Evolutionary conservation across 2,113 vertebrate species (phyloP).

Genomic region (Xenotilapia leptura): DNA sequence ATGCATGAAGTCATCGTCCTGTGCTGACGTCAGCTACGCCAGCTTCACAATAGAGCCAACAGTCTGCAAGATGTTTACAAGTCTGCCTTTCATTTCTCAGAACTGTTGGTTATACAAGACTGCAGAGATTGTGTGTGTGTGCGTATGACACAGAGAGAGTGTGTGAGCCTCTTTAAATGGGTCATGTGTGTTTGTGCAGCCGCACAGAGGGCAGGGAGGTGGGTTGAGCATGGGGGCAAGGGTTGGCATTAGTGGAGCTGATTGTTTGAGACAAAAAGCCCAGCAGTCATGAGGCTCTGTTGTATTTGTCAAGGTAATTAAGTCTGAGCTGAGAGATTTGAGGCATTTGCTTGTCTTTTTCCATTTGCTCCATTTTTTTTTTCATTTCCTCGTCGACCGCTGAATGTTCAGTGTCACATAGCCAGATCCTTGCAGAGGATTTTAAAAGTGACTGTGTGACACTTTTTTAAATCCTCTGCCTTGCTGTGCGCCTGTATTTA

Average conservation of each 20-base stretch:
- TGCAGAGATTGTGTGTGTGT: not conserved
- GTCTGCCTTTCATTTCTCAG: constrained; percentile 19
- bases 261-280: constrained; percentile 38
- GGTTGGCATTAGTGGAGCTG: not conserved
- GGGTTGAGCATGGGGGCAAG: constrained; percentile 10
- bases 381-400: not conserved
- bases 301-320: constrained; percentile 37
- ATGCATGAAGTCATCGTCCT: constrained; percentile 32
- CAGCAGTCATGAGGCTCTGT: constrained; percentile 24
- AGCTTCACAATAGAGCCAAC: constrained; percentile 8
- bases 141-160: not conserved
- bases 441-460: not conserved
- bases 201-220: constrained; percentile 7
- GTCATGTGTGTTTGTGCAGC: constrained; percentile 50
- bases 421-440: not conserved
- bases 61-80: constrained; percentile 31
- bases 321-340: not conserved
- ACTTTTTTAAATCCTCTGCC: not conserved
- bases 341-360: not conserved
- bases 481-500: not conserved
- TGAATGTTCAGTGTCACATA: not conserved
- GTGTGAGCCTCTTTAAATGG: constrained; percentile 27
- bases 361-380: not conserved
- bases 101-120: constrained; percentile 33
- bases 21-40: constrained; percentile 30